phyloP scores from a whole-genome alignment of 2,113 vertebrate genomes.

The Cyanocitta stelleri region DNA sequence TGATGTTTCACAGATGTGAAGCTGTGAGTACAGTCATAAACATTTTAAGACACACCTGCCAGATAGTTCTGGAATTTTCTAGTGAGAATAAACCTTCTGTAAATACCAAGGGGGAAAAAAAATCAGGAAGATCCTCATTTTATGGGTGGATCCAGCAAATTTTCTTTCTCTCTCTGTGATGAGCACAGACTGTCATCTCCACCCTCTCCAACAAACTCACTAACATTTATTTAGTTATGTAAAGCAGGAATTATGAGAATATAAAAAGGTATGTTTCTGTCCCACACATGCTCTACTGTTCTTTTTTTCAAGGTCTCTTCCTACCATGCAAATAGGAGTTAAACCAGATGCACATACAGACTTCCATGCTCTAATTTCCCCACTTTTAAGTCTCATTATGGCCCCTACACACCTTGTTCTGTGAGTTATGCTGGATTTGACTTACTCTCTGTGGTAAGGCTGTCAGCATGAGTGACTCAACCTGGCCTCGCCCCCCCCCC shows the following conservation, averaged over 20 bases:
- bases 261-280: neutral
- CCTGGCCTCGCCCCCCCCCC: fast-evolving
- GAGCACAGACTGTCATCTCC: neutral
- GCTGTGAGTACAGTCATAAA: neutral
- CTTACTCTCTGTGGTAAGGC: neutral
- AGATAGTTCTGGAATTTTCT: constrained; percentile 29
- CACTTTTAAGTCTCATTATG: neutral
- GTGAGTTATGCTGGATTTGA: neutral
- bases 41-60: constrained; percentile 37
- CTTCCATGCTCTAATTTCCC: neutral
- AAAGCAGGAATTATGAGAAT: neutral
- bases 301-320: neutral
- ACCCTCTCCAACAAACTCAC: neutral
- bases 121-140: neutral
- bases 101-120: neutral
- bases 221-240: neutral
- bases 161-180: neutral
- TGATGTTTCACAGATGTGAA: constrained; percentile 25
- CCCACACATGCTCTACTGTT: neutral
- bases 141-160: neutral
- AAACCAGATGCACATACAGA: neutral
- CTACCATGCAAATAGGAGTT: neutral
- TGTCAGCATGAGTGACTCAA: neutral
- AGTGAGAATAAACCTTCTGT: neutral
- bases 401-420: neutral